Percentiles rank a stretch among this genome's conserved stretches.
Conservation (phyloP, 2,113 vertebrate species). For the Percina caprodes region DNA sequence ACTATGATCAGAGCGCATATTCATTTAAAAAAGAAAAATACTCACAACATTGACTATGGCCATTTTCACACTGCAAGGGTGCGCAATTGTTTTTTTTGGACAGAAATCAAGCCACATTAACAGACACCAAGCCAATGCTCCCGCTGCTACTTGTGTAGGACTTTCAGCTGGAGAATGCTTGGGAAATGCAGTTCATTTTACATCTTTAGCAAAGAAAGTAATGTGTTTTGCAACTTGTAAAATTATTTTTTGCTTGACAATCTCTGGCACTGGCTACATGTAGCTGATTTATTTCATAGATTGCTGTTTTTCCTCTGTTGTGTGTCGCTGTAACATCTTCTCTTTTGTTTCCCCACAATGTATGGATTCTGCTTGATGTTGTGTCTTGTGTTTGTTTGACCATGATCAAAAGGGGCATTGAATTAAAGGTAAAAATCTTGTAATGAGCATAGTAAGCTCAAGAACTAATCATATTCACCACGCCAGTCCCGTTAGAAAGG, state of each 20-base stretch:
- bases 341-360: neutral
- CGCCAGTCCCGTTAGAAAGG: slow-evolving; percentile 17
- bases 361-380: slow-evolving; percentile 14
- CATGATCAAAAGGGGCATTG: slow-evolving; percentile 30
- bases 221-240: neutral
- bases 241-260: neutral
- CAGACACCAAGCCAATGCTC: neutral
- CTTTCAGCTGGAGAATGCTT: slow-evolving; percentile 16
- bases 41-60: neutral
- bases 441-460: slow-evolving; percentile 18
- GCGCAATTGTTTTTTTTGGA: neutral
- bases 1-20: neutral
- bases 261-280: neutral
- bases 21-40: neutral
- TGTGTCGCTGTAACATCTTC: neutral
- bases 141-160: neutral
- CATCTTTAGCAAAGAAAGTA: neutral
- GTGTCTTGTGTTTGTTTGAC: slow-evolving; percentile 5
- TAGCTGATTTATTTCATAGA: neutral
- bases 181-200: neutral
- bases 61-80: neutral
- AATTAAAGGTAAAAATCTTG: slow-evolving; percentile 39
- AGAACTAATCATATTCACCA: slow-evolving; percentile 14
- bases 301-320: neutral
- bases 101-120: neutral